Base-by-base conservation (phyloP, 2,113 vertebrate species). In the Spizaetus ornatus region DNA sequence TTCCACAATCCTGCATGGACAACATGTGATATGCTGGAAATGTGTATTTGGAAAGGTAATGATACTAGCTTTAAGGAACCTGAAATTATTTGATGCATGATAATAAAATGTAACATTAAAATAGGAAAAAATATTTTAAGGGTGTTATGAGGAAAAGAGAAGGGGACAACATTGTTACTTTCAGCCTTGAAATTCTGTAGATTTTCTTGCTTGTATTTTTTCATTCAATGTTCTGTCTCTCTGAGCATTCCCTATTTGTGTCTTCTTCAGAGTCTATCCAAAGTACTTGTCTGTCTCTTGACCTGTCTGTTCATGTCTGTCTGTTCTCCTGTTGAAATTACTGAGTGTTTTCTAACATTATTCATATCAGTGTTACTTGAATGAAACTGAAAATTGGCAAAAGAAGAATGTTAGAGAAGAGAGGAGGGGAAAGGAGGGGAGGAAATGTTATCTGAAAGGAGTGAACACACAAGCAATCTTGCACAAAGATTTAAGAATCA, bases 11-110 rank as follows among this genome's bases (percentile, higher is more conserved):
- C 12, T 69, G 8, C 45, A n/a, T 25, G 7, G 55, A n/a, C 40
- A 69, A n/a, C 25, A 52, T 25, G 21, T 0, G 1, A 10, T 20
- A 38, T 14, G 4, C 5, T 1, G 0, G 45, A 76, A 69, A 25
- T 21, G 3, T 17, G 13, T 69, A 25, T n/a, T 76, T 47, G 62
- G 38, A 53, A 45, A 76, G 6, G 13, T 61, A 82, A 45, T 23
- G 18, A 45, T 61, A 61, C 2, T 34, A 52, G 34, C 18, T 67
- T 69, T 59, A 82, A 76, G 38, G 6, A 61, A 34, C 34, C 7
- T 47, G 70, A 90, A 67, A 45, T 76, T 61, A 52, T 31, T 53
- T 55, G 13, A 61, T 29, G 13, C 19, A 61, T 43, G 5, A 21
- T 53, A 52, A n/a, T 53, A 47, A 90, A 61, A 76, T 25, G 19